Evolutionary conservation across 2,888 invertebrate species (phyloP).

Genomic region (Eristalis arbustorum): DNA sequence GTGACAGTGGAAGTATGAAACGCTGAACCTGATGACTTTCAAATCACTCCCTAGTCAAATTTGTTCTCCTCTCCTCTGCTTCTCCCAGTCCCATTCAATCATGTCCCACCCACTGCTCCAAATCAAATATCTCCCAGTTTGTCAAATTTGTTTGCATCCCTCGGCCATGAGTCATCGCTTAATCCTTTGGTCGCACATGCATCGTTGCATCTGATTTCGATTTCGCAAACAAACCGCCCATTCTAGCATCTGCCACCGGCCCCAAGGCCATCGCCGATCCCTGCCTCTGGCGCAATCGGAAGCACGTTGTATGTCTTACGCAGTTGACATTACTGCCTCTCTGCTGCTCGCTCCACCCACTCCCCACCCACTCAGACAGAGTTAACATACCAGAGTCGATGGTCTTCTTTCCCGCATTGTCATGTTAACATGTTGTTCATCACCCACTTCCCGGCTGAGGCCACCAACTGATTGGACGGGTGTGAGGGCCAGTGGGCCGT

Average conservation of each 20-base stretch:
- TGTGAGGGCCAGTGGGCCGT: not conserved
- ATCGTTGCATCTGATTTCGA: conserved; percentile 23
- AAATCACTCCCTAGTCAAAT: too few relatives aligned
- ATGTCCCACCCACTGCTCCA: not conserved
- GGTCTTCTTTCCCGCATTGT: conserved; percentile 54
- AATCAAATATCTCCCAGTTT: not conserved
- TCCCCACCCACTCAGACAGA: not conserved
- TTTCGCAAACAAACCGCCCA: conserved; percentile 2
- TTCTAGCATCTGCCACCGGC: not conserved
- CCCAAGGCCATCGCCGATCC: not conserved
- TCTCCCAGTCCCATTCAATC: not conserved
- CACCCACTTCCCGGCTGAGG: conserved; percentile 29
- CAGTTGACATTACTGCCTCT: too few relatives aligned
- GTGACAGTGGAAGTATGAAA: not conserved
- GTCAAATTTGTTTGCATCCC: not conserved
- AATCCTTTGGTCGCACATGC: conserved; percentile 3
- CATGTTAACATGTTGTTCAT: conserved; percentile 61
- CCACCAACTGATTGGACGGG: not conserved
- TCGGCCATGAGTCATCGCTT: conserved; percentile 30
- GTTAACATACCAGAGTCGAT: conserved; percentile 42
- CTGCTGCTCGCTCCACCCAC: not conserved
- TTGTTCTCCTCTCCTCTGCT: not conserved
- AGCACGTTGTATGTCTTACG: conserved; percentile 1
- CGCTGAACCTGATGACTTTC: too few relatives aligned
- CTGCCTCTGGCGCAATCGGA: not conserved